Percentiles rank a stretch among this genome's conserved stretches.
These are phyloP conservation scores for Syrrhaptes paradoxus DNA, from an alignment of 2,113 vertebrate genomes.

Conservation along the genomic window DNA sequence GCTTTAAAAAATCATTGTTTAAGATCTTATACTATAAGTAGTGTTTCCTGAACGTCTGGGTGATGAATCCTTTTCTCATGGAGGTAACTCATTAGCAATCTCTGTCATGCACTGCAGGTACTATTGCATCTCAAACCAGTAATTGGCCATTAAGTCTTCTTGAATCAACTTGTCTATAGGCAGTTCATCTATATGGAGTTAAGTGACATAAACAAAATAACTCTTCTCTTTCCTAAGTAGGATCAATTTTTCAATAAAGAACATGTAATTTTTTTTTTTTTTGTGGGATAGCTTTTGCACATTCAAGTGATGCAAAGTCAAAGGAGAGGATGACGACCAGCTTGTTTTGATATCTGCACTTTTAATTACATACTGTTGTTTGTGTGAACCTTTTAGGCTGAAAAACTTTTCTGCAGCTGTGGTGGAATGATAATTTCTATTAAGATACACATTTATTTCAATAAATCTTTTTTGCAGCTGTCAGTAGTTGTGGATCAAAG, in stretches of 20 bases:
- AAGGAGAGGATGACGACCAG: not conserved
- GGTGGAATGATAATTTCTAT: not conserved
- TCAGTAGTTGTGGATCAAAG: not conserved
- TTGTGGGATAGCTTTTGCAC: not conserved
- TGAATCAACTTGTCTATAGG: not conserved
- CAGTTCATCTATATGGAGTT: not conserved
- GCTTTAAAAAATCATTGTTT: not conserved
- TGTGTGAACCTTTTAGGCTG: not conserved
- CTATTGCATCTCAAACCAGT: not conserved
- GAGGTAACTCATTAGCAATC: not conserved
- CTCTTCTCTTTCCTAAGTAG: not conserved
- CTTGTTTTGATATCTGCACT: not conserved
- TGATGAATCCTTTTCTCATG: not conserved
- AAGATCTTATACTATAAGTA: not conserved
- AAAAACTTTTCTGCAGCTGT: not conserved
- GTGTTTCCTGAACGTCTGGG: not conserved
- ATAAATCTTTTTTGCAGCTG: not conserved
- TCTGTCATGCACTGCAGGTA: not conserved
- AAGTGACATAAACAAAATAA: not conserved
- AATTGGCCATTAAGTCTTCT: not conserved
- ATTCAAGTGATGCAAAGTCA: not conserved
- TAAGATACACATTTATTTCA: not conserved
- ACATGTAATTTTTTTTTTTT: not conserved
- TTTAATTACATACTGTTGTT: not conserved
- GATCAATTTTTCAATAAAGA: not conserved